Base-by-base conservation (phyloP, 2,113 vertebrate genomes). In the Muscicapa adusta region DNA sequence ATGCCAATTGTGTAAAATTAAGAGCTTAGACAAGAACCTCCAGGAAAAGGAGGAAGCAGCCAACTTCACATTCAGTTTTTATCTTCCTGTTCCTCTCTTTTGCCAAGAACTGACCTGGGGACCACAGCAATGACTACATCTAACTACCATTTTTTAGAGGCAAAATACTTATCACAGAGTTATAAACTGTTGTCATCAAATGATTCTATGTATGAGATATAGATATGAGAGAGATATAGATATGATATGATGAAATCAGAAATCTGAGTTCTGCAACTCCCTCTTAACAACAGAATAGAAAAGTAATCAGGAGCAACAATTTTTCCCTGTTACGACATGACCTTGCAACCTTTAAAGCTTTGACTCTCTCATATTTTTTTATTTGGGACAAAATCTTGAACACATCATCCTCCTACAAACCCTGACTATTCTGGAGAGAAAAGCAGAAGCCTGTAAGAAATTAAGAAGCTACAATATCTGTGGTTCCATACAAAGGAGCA, bases 241-340 rank as follows among this genome's bases (percentile, higher is more conserved):
- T n/a, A n/a, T n/a, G n/a, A n/a, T n/a, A n/a, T 26, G 31, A 67
- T 18, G 23, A 61, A 71, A 79, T 6, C 18, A 22, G 18, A 92
- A 78, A 45, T 31, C 18, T 1, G 3, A 57, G 6, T 86, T 80
- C 18, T 61, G 2, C 40, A 60, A 28, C 25, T 68, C 18, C 12
- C 11, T 72, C 11, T 12, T 5, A 47, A 31, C 0, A 8, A 67
- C 8, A 53, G 18, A 61, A 16, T 1, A 0, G 5, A 68, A 40
- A 67, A 45, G 12, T 57, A 7, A 51, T 22, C 8, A 45, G 3
- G 4, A 78, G 17, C 22, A 91, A 45, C 11, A 38, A 4, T 45
- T 54, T 19, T 43, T 7, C 15, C 18, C 74, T 62, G 9, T 36
- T 34, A 67, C 2, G 40, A 14, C 14, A 18, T 2, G 12, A 47